Percentiles rank a stretch among this genome's conserved stretches.
Evolutionary conservation across 2,888 invertebrate species (phyloP).

Genomic region (Sisyra nigra): DNA sequence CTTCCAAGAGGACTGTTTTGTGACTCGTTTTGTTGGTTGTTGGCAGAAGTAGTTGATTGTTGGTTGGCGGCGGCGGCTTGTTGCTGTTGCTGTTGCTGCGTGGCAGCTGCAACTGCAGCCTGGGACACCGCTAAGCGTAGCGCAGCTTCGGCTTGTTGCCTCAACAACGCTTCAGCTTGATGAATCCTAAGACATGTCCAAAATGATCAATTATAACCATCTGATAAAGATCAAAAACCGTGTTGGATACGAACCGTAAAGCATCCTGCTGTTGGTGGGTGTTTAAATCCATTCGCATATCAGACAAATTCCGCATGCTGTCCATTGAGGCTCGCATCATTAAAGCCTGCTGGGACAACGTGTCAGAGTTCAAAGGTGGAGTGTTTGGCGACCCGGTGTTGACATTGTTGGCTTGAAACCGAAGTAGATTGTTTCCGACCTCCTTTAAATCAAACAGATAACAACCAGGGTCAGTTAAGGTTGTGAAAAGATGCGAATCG

Average conservation of each 20-base stretch:
- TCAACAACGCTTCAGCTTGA: constrained; percentile 62
- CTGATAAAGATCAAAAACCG: neutral
- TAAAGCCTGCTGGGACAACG: constrained; percentile 36
- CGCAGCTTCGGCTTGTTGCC: constrained; percentile 76
- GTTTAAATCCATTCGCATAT: constrained; percentile 26
- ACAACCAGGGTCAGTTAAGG: neutral
- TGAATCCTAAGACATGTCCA: constrained; percentile 3
- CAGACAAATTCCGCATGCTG: constrained; percentile 32
- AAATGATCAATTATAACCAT: neutral
- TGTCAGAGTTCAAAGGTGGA: constrained; percentile 28
- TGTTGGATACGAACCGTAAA: constrained; percentile 10
- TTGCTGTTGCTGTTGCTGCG: constrained; percentile 25
- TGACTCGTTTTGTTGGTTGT: constrained; percentile 19
- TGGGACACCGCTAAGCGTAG: constrained; percentile 66
- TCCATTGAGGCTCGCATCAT: constrained; percentile 43
- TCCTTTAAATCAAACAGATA: constrained; percentile 5
- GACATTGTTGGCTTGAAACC: constrained; percentile 26
- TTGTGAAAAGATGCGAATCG: neutral
- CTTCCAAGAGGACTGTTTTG: constrained; percentile 13
- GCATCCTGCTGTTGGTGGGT: constrained; percentile 26
- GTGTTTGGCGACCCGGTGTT: constrained; percentile 29
- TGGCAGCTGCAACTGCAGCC: constrained; percentile 39
- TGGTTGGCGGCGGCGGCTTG: constrained; percentile 21
- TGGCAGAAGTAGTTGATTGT: constrained; percentile 23
- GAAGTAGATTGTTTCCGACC: neutral